A percentile compares a stretch with the other conserved stretches of the same genome.
phyloP scores from a whole-genome alignment of 2,888 invertebrate species.

The Watsonalla binaria region DNA sequence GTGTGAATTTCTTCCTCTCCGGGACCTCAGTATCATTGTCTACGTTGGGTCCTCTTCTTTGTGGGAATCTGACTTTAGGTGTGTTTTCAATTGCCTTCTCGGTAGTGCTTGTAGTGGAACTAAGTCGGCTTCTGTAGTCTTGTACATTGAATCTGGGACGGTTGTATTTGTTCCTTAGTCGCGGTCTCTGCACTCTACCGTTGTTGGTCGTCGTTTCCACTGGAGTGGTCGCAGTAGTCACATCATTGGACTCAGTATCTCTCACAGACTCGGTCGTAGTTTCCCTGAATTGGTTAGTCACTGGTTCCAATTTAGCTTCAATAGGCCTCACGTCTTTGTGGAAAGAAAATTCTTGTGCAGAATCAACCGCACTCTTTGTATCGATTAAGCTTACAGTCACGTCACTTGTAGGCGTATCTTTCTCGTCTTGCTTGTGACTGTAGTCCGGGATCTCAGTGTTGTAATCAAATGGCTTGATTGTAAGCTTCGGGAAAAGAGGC shows the following conservation, averaged over 20 bases:
- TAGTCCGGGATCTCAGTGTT: conserved; percentile 61
- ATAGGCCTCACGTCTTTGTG: conserved; percentile 68
- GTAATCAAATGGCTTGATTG: conserved; percentile 40
- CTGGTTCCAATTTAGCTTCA: conserved; percentile 55
- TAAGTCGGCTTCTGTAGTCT: conserved; percentile 84
- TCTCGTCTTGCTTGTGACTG: conserved; percentile 73
- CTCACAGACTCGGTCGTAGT: conserved; percentile 45
- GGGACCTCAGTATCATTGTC: conserved; percentile 58
- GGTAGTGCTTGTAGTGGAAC: conserved; percentile 73
- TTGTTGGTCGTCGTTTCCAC: conserved; percentile 46
- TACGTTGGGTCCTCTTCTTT: conserved; percentile 59
- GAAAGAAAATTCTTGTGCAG: conserved; percentile 58
- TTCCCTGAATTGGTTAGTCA: conserved; percentile 31
- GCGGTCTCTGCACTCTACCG: conserved; percentile 49
- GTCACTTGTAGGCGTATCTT: conserved; percentile 74
- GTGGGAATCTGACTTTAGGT: conserved; percentile 69
- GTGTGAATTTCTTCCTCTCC: conserved; percentile 74
- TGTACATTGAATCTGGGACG: conserved; percentile 87
- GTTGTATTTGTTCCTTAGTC: conserved; percentile 70
- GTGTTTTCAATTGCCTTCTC: conserved; percentile 53
- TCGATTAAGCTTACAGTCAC: conserved; percentile 60
- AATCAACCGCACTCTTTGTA: conserved; percentile 41
- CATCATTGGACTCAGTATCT: conserved; percentile 34
- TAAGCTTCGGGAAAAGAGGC: conserved; percentile 43
- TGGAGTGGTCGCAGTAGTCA: conserved; percentile 43